Conservation (phyloP, 2,797 vertebrate species). For the Acrossocheilus wenchowensis region DNA sequence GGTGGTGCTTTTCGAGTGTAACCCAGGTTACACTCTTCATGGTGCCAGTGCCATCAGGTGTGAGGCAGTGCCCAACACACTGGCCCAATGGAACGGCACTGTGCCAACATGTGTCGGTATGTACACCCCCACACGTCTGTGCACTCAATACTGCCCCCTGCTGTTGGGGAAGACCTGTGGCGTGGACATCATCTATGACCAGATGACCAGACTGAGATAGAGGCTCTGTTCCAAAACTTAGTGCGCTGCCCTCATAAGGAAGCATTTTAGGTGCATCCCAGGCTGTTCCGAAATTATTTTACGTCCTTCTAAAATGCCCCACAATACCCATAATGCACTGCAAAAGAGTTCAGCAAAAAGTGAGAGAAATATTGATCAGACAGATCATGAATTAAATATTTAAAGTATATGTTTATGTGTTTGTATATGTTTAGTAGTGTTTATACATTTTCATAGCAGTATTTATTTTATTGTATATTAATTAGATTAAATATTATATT, state of each 20-base stretch:
- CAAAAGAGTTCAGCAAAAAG: no score
- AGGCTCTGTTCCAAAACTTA: background rate
- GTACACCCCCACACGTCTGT: conserved; percentile 58
- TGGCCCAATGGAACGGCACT: conserved; percentile 98
- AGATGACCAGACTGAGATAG: background rate
- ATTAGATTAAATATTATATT: no score
- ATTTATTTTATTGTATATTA: no score
- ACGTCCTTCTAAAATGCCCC: background rate
- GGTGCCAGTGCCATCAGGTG: conserved; percentile 93
- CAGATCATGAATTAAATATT: background rate
- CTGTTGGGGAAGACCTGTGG: conserved; percentile 13
- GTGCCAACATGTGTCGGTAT: conserved; percentile 95
- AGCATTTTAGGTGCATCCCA: no score
- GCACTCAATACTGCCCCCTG: background rate
- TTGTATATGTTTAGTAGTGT: no score
- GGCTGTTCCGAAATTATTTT: no score
- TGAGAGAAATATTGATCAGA: no score
- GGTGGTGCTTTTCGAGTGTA: conserved; percentile 93
- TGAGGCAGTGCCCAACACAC: conserved; percentile 89
- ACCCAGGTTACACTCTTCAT: conserved; percentile 92
- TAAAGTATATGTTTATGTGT: background rate
- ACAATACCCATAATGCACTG: no score
- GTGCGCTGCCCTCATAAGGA: background rate
- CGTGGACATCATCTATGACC: background rate
- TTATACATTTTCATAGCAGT: no score